phyloP scores from a whole-genome alignment of 1,140 invertebrate genomes.

The Dryas iulia region DNA sequence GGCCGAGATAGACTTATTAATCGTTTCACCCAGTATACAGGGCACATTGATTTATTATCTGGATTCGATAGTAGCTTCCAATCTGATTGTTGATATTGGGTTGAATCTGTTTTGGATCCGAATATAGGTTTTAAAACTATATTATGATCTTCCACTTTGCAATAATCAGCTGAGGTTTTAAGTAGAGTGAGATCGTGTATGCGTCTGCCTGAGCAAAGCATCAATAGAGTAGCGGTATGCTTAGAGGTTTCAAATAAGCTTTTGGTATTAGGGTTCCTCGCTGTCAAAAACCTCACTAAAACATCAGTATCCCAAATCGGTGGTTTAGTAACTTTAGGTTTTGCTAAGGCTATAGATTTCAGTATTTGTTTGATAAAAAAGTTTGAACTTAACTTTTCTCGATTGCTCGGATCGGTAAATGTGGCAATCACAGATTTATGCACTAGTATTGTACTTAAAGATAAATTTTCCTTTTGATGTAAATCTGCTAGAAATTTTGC shows the following conservation, averaged over 20 bases:
- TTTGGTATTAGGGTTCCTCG: background rate
- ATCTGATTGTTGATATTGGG: background rate
- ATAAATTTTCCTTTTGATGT: conserved; percentile 22
- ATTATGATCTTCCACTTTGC: conserved; percentile 1
- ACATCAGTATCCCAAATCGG: conserved; percentile 30
- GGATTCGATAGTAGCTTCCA: conserved; percentile 32
- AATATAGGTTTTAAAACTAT: conserved; percentile 7
- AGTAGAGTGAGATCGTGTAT: conserved; percentile 21
- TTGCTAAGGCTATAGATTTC: conserved; percentile 11
- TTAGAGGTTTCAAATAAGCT: conserved; percentile 11
- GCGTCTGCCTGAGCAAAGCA: conserved; percentile 16
- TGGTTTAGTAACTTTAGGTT: background rate
- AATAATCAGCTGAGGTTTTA: background rate
- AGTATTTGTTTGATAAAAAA: conserved; percentile 18
- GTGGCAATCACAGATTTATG: conserved; percentile 35
- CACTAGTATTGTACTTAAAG: conserved; percentile 33
- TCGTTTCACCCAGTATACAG: conserved; percentile 39
- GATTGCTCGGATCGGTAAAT: background rate
- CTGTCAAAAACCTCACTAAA: conserved; percentile 31
- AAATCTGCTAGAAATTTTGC: conserved; percentile 31
- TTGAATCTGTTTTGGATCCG: conserved; percentile 14
- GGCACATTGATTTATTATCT: conserved; percentile 34
- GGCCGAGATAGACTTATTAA: conserved; percentile 31
- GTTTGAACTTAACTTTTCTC: conserved; percentile 2
- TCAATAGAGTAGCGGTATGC: conserved; percentile 8